phyloP scores from a whole-genome alignment of 2,888 invertebrate genomes.

The Andrena marginata region DNA sequence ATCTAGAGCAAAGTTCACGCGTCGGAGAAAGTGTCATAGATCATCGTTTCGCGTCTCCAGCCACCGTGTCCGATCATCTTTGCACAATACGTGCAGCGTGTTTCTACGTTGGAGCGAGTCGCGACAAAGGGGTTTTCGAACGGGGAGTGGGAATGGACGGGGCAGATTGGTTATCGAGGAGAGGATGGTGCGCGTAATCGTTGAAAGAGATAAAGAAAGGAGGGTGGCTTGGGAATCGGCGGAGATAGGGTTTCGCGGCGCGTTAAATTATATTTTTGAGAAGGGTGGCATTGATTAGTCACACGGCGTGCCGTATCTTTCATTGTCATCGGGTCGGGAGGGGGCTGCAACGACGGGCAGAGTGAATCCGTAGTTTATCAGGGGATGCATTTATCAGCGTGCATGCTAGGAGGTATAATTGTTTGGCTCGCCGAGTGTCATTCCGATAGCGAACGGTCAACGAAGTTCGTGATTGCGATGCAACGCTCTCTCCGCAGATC shows the following conservation, averaged over 20 bases:
- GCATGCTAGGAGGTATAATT: constrained; percentile 59
- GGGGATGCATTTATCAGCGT: constrained; percentile 38
- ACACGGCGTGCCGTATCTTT: constrained; percentile 28
- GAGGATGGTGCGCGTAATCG: background rate
- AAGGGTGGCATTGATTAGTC: constrained; percentile 25
- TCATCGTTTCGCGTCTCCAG: background rate
- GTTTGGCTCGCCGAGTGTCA: constrained; percentile 67
- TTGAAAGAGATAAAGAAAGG: background rate
- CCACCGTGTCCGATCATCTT: constrained; percentile 11
- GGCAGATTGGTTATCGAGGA: background rate
- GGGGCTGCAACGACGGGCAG: background rate
- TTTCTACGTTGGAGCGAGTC: background rate
- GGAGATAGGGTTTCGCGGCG: background rate
- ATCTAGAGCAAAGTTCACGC: too few relatives aligned
- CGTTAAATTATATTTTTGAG: constrained; percentile 29
- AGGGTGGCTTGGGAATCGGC: background rate
- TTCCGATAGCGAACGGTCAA: constrained; percentile 65
- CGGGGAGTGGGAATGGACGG: background rate
- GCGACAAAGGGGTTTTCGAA: constrained; percentile 2
- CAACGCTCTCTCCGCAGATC: constrained; percentile 54
- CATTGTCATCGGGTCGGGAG: constrained; percentile 19
- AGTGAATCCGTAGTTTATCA: constrained; percentile 14
- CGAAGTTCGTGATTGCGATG: constrained; percentile 67
- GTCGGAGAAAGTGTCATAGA: background rate
- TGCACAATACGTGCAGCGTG: background rate